phyloP scores from a whole-genome alignment of 2,797 vertebrate species.

The Thamnophis elegans region DNA sequence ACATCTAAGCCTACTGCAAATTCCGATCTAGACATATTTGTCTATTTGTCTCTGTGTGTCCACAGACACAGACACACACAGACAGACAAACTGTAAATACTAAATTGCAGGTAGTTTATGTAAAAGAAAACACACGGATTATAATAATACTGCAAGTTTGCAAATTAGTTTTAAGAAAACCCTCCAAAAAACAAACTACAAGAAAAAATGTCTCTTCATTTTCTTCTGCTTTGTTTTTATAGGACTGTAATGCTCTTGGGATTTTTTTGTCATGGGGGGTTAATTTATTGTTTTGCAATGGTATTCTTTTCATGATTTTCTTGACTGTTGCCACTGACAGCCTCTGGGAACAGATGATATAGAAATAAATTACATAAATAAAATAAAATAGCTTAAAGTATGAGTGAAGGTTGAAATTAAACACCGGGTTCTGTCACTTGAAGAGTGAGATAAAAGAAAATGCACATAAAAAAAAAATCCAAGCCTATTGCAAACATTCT shows the following conservation, averaged over 20 bases:
- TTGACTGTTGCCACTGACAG: background rate
- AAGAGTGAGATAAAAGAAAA: background rate
- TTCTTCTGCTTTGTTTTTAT: background rate
- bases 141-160: background rate
- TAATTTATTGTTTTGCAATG: background rate
- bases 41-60: too few species aligned
- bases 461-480: background rate
- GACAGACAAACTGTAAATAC: background rate
- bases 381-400: background rate
- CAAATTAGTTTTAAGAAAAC: background rate
- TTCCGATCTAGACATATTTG: too few species aligned
- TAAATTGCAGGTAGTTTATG: background rate
- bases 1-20: too few species aligned
- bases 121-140: background rate
- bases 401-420: background rate
- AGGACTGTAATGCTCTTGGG: background rate
- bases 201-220: background rate
- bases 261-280: background rate
- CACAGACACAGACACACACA: too few species aligned
- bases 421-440: background rate
- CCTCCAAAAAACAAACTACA: background rate
- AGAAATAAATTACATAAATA: background rate
- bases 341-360: background rate
- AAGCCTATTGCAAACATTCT: background rate
- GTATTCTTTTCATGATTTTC: background rate